Base-by-base conservation (phyloP, 1,140 invertebrate species). In the Nylanderia fulva region DNA sequence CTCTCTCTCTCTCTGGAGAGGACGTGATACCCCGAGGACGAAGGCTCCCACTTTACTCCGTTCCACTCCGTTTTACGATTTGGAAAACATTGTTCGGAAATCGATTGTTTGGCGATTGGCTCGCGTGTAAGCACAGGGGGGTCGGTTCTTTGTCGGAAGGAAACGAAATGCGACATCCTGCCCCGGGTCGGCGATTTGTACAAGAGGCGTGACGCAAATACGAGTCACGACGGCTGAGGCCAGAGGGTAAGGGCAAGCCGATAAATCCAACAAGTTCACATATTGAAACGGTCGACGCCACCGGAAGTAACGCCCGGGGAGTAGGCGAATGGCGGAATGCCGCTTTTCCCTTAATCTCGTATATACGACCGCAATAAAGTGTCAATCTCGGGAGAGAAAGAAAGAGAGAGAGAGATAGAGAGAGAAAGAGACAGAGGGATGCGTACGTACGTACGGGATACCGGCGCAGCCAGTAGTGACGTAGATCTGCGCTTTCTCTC, bases 261-360 rank as follows among this genome's bases (percentile, higher is more conserved):
- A 84, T 84, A 84, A 84, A 84, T 84, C 72, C 72, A 77, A 66
- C 71, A 64, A 84, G 82, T 77, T 84, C 82, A 84, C 82, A 84
- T 84, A 77, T 84, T 84, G 82, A 84, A 84, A 56, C 29, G 69
- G 39, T 54, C 58, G 60, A 76, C 69, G 71, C 56, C n/a, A 27
- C 39, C n/a, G 15, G 71, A 75, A 83, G 79, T 58, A 74, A 48
- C 66, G 71, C 56, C 24, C 36, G 27, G 56, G 18, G 39, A 64
- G 82, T 75, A 56, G 61, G 56, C 33, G 13, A 15, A 84, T 52
- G 58, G 56, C 18, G 82, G 82, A 84, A 84, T 84, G 69, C 33
- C 56, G 56, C n/a, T n/a, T 77, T 42, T 84, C 18, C 58, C 15
- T 72, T 84, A 84, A 84, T 84, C 82, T 84, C 82, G 71, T 76